A percentile compares a stretch with the other conserved stretches of the same genome.
These are phyloP conservation scores for Alouatta palliata DNA, from an alignment of 2,113 vertebrate genomes.

Conservation along the genomic window DNA sequence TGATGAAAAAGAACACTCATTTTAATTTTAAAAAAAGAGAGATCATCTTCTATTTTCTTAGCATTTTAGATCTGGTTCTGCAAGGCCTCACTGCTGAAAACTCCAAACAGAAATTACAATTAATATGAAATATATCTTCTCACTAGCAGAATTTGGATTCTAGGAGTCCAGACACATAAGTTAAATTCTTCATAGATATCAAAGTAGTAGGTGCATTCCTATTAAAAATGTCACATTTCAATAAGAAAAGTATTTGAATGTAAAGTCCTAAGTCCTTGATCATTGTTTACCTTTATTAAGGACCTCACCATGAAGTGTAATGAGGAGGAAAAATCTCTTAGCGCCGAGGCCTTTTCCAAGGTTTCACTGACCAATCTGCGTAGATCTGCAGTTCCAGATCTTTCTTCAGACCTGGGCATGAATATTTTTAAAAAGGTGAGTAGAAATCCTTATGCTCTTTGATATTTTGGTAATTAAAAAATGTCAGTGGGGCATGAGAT, in stretches of 20 bases:
- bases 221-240: background rate
- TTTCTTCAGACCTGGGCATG: conserved; percentile 96
- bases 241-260: background rate
- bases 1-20: background rate
- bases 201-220: background rate
- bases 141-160: conserved; percentile 5
- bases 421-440: conserved; percentile 98
- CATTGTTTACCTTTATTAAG: conserved; percentile 80
- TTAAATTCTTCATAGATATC: background rate
- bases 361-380: conserved; percentile 96
- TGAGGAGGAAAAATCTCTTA: conserved; percentile 95
- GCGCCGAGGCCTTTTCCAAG: conserved; percentile 94
- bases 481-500: background rate
- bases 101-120: conserved; percentile 26
- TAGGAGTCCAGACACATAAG: background rate
- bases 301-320: conserved; percentile 98
- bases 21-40: background rate
- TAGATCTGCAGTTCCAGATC: conserved; percentile 95
- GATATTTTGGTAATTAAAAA: background rate
- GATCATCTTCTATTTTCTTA: background rate
- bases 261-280: background rate
- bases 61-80: background rate
- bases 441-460: background rate
- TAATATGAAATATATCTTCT: background rate
- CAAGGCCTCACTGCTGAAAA: background rate